phyloP scores from a whole-genome alignment of 2,888 invertebrate genomes.

The Stegana nigrithorax region DNA sequence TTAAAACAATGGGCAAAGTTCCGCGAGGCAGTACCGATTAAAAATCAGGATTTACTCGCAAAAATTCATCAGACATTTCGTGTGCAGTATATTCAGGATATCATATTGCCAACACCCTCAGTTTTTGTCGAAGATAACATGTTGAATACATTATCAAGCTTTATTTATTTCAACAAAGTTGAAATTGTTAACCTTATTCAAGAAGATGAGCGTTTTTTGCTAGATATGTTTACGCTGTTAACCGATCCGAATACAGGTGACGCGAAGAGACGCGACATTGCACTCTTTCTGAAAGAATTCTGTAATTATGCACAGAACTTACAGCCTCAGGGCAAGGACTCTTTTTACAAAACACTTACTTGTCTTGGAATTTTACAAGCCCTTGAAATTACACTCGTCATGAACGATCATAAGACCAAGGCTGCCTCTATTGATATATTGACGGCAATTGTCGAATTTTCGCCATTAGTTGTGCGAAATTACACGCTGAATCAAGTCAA shows the following conservation, averaged over 20 bases:
- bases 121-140: slow-evolving; percentile 99
- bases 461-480: slow-evolving; percentile 96
- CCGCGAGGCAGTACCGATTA: slow-evolving; percentile 93
- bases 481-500: slow-evolving; percentile 92
- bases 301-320: slow-evolving; percentile 99
- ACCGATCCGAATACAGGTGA: slow-evolving; percentile 89
- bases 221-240: slow-evolving; percentile 92
- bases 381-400: slow-evolving; percentile 88
- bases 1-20: slow-evolving; percentile 92
- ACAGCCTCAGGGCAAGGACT: slow-evolving; percentile 96
- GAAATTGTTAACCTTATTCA: slow-evolving; percentile 98
- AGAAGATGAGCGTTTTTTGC: slow-evolving; percentile 97
- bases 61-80: slow-evolving; percentile 99
- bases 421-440: slow-evolving; percentile 98
- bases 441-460: slow-evolving; percentile 98
- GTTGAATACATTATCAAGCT: slow-evolving; percentile 96
- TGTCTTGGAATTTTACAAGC: slow-evolving; percentile 89
- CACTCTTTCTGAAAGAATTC: slow-evolving; percentile 98
- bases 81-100: slow-evolving; percentile 99
- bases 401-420: slow-evolving; percentile 94
- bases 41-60: slow-evolving; percentile 91
- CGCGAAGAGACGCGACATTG: slow-evolving; percentile 89
- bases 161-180: slow-evolving; percentile 99
- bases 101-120: slow-evolving; percentile 97
- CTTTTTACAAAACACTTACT: slow-evolving; percentile 95